Conservation (phyloP, 1,140 invertebrate species). For the Bombus fervidus region DNA sequence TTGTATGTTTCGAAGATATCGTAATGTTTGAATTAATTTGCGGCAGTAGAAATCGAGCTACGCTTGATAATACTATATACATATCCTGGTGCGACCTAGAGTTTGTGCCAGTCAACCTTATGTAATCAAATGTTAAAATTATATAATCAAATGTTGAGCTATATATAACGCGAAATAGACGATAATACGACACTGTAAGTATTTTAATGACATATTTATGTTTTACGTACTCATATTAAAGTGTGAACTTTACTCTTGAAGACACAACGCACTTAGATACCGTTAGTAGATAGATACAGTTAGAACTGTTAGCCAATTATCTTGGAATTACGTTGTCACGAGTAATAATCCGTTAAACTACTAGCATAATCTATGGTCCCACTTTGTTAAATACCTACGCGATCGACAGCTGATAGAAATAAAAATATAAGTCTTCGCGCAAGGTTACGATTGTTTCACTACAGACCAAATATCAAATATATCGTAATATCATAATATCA, state of each 20-base stretch:
- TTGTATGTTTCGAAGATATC: background rate
- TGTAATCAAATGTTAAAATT: background rate
- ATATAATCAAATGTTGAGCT: conserved; percentile 1
- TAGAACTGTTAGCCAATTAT: background rate
- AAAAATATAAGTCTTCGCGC: background rate
- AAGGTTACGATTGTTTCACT: background rate
- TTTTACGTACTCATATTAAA: conserved; percentile 38
- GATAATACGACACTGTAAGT: background rate
- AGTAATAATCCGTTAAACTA: conserved; percentile 11
- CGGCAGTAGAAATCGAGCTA: background rate
- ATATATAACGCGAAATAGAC: background rate
- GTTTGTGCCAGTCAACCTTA: background rate
- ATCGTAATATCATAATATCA: background rate
- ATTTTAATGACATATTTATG: background rate
- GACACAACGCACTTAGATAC: background rate
- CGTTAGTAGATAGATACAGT: background rate
- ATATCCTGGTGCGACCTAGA: background rate
- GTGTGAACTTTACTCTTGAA: background rate
- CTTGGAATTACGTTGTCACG: background rate
- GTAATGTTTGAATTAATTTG: background rate
- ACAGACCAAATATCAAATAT: background rate
- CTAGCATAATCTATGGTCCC: background rate
- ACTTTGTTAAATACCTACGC: background rate
- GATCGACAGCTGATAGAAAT: background rate
- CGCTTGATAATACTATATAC: too few relatives aligned